Evolutionary conservation across 2,888 invertebrate species (phyloP), one percentile per base, ranked within the genome.

Genomic region (Drosophila acutilabella): DNA sequence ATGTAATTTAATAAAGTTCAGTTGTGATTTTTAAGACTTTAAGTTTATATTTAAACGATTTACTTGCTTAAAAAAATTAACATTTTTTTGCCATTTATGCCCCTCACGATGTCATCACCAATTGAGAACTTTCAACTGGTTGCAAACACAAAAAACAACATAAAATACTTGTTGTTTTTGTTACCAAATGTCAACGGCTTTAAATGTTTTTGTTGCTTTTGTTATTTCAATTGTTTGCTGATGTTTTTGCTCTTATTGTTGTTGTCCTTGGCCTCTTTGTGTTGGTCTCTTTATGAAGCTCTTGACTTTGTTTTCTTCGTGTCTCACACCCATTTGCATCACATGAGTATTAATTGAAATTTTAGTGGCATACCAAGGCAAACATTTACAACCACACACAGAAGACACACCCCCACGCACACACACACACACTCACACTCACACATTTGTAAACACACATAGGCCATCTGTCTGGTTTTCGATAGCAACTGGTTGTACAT

Each of bases 331-430:
- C 38, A 57, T 42, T 62, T 73, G 58, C 68, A 62, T 4, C 45
- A 30, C 50, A 44, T 38, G 20, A 8, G 71, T 65, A 76, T 80
- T 78, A 81, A 80, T 80, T 82, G 83, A 70, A 80, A 80, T 80
- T 80, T 80, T 75, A 67, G 82, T 69, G 76, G 64, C 44, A 67
- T 48, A 36, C 68, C 64, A 61, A 53, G 40, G 14, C 47, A 60
- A 50, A 41, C 47, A 38, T 36, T 16, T 30, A 10, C 10, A 13
- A 8, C 2, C 18, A 8, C 50, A 50, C 20, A 16, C 23, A 33
- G n/a, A n/a, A n/a, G 5, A 41, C 11, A 33, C 38, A 11, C 40
- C 4, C 40, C 7, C 20, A 14, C 18, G 3, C 14, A 20, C 52
- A 6, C 42, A 3, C 30, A 13, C 7, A 14, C 47, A 13, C 42